Evolutionary conservation across 1,140 invertebrate genomes (phyloP), one percentile per base, ranked within the genome.

Genomic region (Camponotus vicinus): DNA sequence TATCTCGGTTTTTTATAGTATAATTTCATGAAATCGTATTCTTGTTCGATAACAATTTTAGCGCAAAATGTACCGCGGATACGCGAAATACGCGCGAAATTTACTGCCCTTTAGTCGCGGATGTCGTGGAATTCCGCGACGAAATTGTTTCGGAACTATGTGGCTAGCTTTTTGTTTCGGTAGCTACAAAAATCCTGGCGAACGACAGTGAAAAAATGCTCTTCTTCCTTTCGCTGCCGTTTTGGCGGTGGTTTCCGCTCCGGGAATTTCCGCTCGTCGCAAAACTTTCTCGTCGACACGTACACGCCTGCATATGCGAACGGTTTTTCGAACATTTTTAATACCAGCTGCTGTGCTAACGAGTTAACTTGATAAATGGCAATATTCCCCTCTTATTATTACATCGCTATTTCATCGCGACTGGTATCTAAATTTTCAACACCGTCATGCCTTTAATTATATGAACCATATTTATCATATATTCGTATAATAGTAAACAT

Each of bases 121-220:
- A 80, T 67, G 89, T 85, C 87, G 89, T 67, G 79, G 57, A 82
- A 91, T 91, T 89, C 87, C 89, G 59, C 75, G 85, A 83, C 79
- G 66, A 73, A 91, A 91, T 91, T 91, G 87, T 91, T 91, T 89
- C 84, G 79, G 55, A 91, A 91, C 90, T 91, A 91, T 91, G 89
- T 86, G 79, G 76, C 59, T 67, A 63, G 76, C 45, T 90, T 88
- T 90, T 90, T 88, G 59, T 90, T 87, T 70, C 79, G 78, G 32
- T 67, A 67, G 2, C 49, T 34, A 57, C 84, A 85, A 87, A 90
- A 90, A 87, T 80, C 73, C 88, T 70, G 21, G 34, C 57, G 69
- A 70, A 86, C 88, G 85, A 83, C 71, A 87, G 59, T 63, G 69
- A 67, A 86, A 89, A 89, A 88, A 89, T 89, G 85, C 63, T 70